Conservation (phyloP, 2,797 vertebrate genomes). For the Lacerta bilineata region DNA sequence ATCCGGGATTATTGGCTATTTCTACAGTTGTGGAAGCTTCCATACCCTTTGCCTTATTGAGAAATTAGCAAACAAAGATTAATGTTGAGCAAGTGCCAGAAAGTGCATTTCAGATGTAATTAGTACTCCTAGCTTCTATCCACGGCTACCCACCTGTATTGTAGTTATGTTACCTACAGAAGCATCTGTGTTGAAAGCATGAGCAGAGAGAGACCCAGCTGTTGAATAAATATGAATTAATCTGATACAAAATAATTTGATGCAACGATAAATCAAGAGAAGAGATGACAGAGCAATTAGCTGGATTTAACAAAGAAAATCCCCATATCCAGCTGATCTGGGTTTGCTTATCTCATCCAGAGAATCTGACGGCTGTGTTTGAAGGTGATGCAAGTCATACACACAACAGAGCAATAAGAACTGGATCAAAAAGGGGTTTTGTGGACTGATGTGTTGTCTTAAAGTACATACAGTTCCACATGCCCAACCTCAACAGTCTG, state of each 20-base stretch:
- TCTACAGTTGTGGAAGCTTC: too few species aligned
- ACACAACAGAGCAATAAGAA: neutral
- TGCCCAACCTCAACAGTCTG: neutral
- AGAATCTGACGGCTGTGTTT: neutral
- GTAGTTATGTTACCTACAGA: too few species aligned
- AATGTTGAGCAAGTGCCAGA: too few species aligned
- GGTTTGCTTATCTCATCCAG: neutral
- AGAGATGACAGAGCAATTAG: neutral
- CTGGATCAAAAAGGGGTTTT: neutral
- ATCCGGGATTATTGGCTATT: too few species aligned
- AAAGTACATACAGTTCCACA: fast-evolving
- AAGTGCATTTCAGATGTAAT: too few species aligned
- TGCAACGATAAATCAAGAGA: neutral
- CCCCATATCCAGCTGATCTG: neutral
- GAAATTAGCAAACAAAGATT: too few species aligned
- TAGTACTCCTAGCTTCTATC: too few species aligned
- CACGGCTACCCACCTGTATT: too few species aligned
- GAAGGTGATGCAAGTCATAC: neutral
- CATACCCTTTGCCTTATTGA: too few species aligned
- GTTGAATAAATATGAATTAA: neutral
- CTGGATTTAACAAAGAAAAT: neutral
- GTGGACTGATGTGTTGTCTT: neutral
- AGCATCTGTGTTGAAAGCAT: neutral
- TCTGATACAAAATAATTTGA: neutral
- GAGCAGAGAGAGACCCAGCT: neutral